Evolutionary conservation across 2,797 vertebrate genomes (phyloP), one percentile per base, ranked within the genome.

Genomic region (Lepus townsendii): DNA sequence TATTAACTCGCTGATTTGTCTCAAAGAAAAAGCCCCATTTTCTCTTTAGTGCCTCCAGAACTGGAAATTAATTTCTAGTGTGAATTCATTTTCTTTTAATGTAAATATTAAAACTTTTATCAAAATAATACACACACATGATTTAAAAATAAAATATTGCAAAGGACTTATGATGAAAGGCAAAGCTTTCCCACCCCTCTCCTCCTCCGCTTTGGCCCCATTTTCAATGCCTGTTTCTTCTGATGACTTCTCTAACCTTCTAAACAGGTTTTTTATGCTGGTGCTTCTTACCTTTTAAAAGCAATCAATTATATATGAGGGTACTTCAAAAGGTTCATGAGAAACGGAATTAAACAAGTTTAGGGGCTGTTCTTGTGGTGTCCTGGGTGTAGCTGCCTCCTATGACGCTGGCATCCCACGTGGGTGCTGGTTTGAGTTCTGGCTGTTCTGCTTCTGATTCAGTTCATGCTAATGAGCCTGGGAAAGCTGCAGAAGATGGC

Each of bases 21-120:
- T 63, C 68, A 0, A 13, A 47, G 73, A 79, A 89, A 92, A 82
- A 85, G 62, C 63, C 30, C 54, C n/a, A 13, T 78, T 96, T 95
- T 95, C 75, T 94, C 60, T 78, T 27, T 63, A 72, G 72, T 93
- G 60, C 24, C 83, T 95, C n/a, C 93, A 95, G 72, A 92, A 91
- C 78, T 93, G 38, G 77, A 94, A 73, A 88, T 96, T 94, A 71
- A 93, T 85, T 88, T 94, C 35, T 79, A 85, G 62, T 85, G 96
- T 91, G 42, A 92, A 93, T 92, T 93, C 4, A 84, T 83, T 95
- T 94, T 93, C 42, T 71, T 79, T 75, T 60, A 85, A 69, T 69
- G 35, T 86, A 83, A 69, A 87, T 30, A 63, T 82, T 17, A 50
- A 96, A 80, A 60, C 62, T 87, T 94, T 90, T 94, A 38, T 92